These are phyloP conservation scores for Radopholus similis DNA, from an alignment of 1,140 invertebrate species.

Conservation along the genomic window DNA sequence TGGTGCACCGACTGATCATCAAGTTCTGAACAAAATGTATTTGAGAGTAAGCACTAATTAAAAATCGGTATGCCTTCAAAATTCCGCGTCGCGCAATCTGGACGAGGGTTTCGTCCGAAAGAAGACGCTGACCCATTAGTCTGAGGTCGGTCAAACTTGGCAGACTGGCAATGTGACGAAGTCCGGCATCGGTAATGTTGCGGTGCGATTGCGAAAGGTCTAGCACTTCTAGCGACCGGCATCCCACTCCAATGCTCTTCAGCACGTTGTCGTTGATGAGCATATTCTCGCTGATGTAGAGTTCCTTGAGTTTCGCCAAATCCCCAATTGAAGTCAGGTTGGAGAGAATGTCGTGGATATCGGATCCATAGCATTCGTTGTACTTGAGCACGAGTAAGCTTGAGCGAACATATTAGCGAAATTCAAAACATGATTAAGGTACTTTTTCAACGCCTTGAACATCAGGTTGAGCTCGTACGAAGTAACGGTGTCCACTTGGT, in stretches of 20 bases:
- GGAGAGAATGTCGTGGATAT: not conserved
- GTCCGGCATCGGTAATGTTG: conserved; percentile 1
- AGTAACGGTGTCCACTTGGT: conserved; percentile 4
- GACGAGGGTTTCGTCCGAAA: conserved; percentile 6
- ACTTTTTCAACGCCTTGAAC: conserved; percentile 9
- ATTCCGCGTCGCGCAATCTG: not conserved
- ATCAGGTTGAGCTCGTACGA: not conserved
- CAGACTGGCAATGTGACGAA: not conserved
- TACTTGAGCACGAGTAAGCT: conserved; percentile 5
- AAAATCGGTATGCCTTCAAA: conserved; percentile 1
- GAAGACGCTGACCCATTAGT: not conserved
- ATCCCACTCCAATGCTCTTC: not conserved
- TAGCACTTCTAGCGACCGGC: not conserved
- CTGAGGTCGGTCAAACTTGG: not conserved
- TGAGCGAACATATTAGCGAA: not conserved
- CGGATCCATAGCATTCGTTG: conserved; percentile 14
- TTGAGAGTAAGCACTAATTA: not conserved
- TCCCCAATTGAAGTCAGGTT: conserved; percentile 4
- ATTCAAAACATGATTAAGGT: not conserved
- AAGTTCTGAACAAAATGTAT: conserved; percentile 1
- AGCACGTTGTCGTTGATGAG: conserved; percentile 11
- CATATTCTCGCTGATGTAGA: conserved; percentile 2
- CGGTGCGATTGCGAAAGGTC: conserved; percentile 11
- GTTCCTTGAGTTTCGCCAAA: conserved; percentile 1
- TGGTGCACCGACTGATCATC: not conserved